Conservation (phyloP, 2,797 vertebrate species). For the Tympanoctomys barrerae region DNA sequence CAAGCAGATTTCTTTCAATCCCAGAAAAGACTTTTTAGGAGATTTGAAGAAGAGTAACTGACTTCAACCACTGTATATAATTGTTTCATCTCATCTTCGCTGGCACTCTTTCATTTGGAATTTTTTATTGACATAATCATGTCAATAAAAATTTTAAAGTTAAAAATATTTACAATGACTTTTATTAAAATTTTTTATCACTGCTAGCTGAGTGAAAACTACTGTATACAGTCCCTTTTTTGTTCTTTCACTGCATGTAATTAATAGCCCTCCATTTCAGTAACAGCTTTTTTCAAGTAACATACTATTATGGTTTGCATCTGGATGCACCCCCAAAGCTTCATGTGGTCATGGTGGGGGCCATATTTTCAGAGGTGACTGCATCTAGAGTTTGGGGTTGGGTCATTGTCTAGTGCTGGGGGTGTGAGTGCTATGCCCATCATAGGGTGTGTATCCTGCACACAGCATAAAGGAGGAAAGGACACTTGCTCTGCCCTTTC, state of each 20-base stretch:
- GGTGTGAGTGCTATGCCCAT: neutral
- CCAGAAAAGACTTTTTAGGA: neutral
- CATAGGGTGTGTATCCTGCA: neutral
- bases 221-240: neutral
- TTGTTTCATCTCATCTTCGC: conserved; percentile 47
- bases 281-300: conserved; percentile 48
- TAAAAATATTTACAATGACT: neutral
- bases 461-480: neutral
- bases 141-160: neutral
- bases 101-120: conserved; percentile 41
- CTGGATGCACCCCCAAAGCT: no score
- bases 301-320: neutral
- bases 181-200: neutral
- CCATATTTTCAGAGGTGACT: neutral
- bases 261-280: conserved; percentile 20
- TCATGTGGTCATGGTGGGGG: no score
- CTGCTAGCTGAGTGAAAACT: conserved; percentile 46
- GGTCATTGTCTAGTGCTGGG: neutral
- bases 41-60: conserved; percentile 36
- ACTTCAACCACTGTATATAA: conserved; percentile 25
- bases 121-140: conserved; percentile 43
- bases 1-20: no score
- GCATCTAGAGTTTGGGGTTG: neutral
- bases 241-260: neutral
- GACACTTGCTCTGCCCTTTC: no score